These are phyloP conservation scores for Dermatemys mawii DNA, from an alignment of 2,113 vertebrate species.

Conservation along the genomic window DNA sequence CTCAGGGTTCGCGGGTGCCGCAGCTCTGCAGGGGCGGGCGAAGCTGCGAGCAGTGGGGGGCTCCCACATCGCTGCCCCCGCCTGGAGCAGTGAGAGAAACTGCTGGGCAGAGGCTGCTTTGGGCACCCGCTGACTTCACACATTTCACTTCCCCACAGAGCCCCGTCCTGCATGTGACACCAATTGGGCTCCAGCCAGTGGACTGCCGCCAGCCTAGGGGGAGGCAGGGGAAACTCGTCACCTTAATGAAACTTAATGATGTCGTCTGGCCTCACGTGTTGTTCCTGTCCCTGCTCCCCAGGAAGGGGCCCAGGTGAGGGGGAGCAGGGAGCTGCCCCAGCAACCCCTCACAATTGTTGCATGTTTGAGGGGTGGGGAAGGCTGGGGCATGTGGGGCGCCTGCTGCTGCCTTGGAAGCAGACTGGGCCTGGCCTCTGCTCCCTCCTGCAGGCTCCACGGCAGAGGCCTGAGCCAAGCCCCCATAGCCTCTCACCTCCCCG, in stretches of 20 bases:
- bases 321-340: not conserved
- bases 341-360: not conserved
- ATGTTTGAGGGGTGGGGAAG: not conserved
- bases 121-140: fast-evolving
- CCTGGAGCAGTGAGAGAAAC: not conserved
- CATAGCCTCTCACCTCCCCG: not conserved
- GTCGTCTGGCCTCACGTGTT: not conserved
- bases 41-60: fast-evolving
- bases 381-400: not conserved
- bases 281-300: not conserved
- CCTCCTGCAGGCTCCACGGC: not conserved
- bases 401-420: not conserved
- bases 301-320: not conserved
- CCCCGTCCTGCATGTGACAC: not conserved
- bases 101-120: not conserved
- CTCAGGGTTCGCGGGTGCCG: no score
- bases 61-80: fast-evolving
- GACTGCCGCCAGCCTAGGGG: conserved; percentile 23
- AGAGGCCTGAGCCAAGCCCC: not conserved
- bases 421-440: not conserved
- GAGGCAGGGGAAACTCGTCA: conserved; percentile 41
- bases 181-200: conserved; percentile 40
- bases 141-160: not conserved
- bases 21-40: no score
- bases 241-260: conserved; percentile 63